These are phyloP conservation scores for Temnothorax longispinosus DNA, from an alignment of 1,140 invertebrate species.

Conservation along the genomic window DNA sequence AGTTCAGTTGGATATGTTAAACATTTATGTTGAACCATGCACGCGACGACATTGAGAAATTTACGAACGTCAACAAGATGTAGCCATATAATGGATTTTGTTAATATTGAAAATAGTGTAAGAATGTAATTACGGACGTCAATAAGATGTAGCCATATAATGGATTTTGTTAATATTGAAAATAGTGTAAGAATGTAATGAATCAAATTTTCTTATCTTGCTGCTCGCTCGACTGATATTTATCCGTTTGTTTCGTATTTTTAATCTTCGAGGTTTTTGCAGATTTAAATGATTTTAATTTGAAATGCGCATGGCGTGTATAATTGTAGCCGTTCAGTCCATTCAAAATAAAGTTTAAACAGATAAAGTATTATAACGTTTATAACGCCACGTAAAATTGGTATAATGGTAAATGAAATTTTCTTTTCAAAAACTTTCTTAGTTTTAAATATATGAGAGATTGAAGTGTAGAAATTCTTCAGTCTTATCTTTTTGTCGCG, in stretches of 20 bases:
- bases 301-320: not conserved
- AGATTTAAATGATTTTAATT: not conserved
- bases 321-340: not conserved
- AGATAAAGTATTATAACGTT: not conserved
- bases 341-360: not conserved
- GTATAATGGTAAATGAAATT: not conserved
- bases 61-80: not conserved
- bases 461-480: not conserved
- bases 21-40: not conserved
- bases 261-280: not conserved
- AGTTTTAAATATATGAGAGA: not conserved
- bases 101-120: not conserved
- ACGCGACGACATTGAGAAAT: not conserved
- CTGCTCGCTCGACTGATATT: not conserved
- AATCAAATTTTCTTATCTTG: not conserved
- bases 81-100: not conserved
- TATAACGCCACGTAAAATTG: not conserved
- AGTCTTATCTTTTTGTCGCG: not conserved
- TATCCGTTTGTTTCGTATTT: not conserved
- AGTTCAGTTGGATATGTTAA: constrained; percentile 18
- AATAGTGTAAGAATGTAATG: not conserved
- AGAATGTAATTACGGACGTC: not conserved
- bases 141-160: not conserved
- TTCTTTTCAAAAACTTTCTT: not conserved
- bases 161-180: not conserved